Conservation (phyloP, 2,797 vertebrate genomes). For the Erpetoichthys calabaricus region DNA sequence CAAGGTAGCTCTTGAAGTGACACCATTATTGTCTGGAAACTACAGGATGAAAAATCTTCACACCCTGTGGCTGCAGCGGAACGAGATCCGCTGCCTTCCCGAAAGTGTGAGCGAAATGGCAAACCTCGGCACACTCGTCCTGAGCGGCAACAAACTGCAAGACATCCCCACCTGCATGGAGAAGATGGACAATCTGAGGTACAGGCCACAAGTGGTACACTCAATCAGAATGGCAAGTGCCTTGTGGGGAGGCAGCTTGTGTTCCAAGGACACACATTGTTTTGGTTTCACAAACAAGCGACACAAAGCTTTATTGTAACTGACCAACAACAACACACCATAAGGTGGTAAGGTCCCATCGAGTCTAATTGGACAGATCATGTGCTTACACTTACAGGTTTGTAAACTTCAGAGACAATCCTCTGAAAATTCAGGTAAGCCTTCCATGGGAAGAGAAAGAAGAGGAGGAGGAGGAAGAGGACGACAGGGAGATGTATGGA, state of each 20-base stretch:
- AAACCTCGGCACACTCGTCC: slow-evolving; percentile 75
- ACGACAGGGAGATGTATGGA: slow-evolving; percentile 75
- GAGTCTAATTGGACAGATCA: slow-evolving; percentile 1
- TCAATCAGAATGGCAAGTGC: neutral
- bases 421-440: slow-evolving; percentile 58
- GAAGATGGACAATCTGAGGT: slow-evolving; percentile 72
- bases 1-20: neutral
- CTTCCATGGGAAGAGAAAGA: slow-evolving; percentile 43
- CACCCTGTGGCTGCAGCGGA: slow-evolving; percentile 85
- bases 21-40: slow-evolving; percentile 7
- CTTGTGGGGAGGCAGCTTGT: too few relatives aligned
- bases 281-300: too few relatives aligned
- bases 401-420: slow-evolving; percentile 93
- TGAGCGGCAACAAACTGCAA: slow-evolving; percentile 69
- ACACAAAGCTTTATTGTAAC: too few relatives aligned
- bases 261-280: too few relatives aligned
- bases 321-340: too few relatives aligned
- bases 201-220: slow-evolving; percentile 12
- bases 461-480: slow-evolving; percentile 45
- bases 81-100: slow-evolving; percentile 67
- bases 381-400: slow-evolving; percentile 52
- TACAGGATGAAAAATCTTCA: slow-evolving; percentile 77
- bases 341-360: neutral
- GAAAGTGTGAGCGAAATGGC: slow-evolving; percentile 64
- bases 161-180: slow-evolving; percentile 79